Conservation (phyloP, 2,888 invertebrate genomes). For the Platycheirus albimanus region DNA sequence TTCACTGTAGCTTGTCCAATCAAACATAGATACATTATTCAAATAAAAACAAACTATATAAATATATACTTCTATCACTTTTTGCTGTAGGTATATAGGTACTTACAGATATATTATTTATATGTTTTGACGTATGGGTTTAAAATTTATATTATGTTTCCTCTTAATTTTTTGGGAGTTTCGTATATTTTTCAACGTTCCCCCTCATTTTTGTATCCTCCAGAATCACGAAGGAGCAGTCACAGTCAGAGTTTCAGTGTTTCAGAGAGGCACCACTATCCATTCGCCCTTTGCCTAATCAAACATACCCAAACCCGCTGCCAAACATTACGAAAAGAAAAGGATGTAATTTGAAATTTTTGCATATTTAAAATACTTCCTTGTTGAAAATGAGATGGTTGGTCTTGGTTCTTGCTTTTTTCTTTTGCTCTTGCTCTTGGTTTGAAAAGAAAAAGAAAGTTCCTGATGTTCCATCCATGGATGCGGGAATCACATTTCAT, state of each 20-base stretch:
- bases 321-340: conserved; percentile 36
- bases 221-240: no score
- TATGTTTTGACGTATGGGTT: not conserved
- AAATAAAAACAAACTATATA: conserved; percentile 10
- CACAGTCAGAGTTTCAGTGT: conserved; percentile 12
- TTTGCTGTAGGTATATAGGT: no score
- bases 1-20: conserved; percentile 31
- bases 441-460: conserved; percentile 18
- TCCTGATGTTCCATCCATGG: no score
- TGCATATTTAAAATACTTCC: conserved; percentile 58
- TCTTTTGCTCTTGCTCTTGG: not conserved
- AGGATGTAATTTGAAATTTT: conserved; percentile 56
- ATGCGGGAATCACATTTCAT: conserved; percentile 37
- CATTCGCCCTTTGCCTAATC: conserved; percentile 28
- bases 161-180: not conserved
- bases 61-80: not conserved
- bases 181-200: conserved; percentile 21
- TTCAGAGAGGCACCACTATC: no score
- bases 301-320: conserved; percentile 43
- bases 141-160: conserved; percentile 15
- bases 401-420: not conserved
- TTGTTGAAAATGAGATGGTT: conserved; percentile 44
- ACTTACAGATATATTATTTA: no score
- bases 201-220: no score
- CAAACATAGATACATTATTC: conserved; percentile 44